Evolutionary conservation across 2,113 vertebrate species (phyloP), one percentile per base, ranked within the genome.

Genomic region (Calypte anna): DNA sequence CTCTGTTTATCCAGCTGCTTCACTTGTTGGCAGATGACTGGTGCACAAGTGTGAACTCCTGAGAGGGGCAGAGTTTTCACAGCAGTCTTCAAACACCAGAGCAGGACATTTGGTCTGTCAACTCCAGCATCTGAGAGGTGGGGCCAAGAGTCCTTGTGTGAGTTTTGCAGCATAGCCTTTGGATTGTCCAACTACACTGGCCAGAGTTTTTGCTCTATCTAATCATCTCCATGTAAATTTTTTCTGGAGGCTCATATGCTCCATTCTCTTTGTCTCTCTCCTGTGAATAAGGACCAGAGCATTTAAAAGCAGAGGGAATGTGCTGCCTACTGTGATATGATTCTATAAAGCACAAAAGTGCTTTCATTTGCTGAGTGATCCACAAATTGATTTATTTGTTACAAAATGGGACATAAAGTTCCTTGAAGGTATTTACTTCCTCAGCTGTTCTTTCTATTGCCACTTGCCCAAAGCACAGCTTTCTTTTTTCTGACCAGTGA

Each of bases 1-100:
- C 55, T 80, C n/a, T 94, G 63, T 86, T 96, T 96, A 69, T 85
- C 51, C 85, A 94, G 85, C 85, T 93, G 92, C 79, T 74, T 46
- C 72, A 72, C 0, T 1, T 69, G 59, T 80, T 96, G 62, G 66
- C 53, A 87, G 77, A 53, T 81, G 74, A 72, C 33, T 72, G 51
- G 53, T 44, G 38, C 48, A 75, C 2, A 4, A 86, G 38, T 2
- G 6, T 21, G 44, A 82, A 55, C 31, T 44, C 64, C 44, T 44
- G 44, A 83, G 86, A 91, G 33, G 51, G 31, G 53, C 43, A 91
- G 70, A 48, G 31, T 61, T 77, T 94, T 86, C 57, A 43, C 78
- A 46, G 57, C 36, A 67, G 27, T 63, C 79, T 88, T 88, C 53
- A 46, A 82, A 54, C 22, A 22, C 68, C 36, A 66, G 30, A 82